Base-by-base conservation (phyloP, 2,888 invertebrate genomes). In the Andrena trimmerana region DNA sequence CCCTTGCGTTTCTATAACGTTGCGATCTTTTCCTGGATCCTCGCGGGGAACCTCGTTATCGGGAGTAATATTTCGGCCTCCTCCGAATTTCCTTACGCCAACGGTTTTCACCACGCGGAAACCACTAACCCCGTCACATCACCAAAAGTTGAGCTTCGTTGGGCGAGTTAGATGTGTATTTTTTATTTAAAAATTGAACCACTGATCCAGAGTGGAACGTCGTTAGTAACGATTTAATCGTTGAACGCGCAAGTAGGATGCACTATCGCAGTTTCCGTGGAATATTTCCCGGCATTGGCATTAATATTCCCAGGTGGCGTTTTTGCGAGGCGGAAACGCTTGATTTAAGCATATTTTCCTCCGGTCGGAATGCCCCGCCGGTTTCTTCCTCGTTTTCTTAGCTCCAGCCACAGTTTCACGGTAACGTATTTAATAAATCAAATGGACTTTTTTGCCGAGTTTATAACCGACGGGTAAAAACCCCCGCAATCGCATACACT, bases 341-440 rank as follows among this genome's bases (percentile, higher is more conserved):
- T 50, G 79, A 78, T 78, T 52, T 36, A 70, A 79, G 29, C 59
- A 70, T n/a, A 79, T 80, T 60, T 79, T 57, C 42, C 59, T 10
- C 8, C 48, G 31, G 6, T n/a, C 1, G 33, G 16, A 29, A 60
- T 31, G 24, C 20, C 2, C n/a, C 66, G 10, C 29, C 16, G 10
- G 20, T 59, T 6, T 63, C 36, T 36, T 57, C 63, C 16, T 29
- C 13, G 63, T 36, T 59, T 57, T 54, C 50, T 33, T 50, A 27
- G 24, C 20, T 24, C 2, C 20, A 0, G 8, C n/a, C 48, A 16
- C 13, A 20, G 13, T 36, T 27, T 42, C 59, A 6, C 48, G 52
- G 50, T 57, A 65, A 20, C 59, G 24, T 52, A 42, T 60, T 80
- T 80, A 80, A 80, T 80, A 80, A 80, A 80, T 80, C 81, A 80